Evolutionary conservation across 2,797 vertebrate genomes (phyloP).

Genomic region (Ateles fusciceps): DNA sequence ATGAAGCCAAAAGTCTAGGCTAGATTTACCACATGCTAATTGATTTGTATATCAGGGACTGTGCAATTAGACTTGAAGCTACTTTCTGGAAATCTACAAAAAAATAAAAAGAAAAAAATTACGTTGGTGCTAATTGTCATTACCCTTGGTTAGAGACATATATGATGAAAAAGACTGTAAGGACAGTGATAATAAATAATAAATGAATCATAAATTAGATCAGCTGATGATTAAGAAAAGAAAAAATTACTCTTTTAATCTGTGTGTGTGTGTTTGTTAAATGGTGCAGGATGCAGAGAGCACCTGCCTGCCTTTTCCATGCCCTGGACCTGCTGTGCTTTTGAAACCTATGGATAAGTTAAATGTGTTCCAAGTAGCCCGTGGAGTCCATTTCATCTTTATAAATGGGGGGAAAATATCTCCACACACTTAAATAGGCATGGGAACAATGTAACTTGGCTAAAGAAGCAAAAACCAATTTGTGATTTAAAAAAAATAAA

Average conservation of each 20-base stretch:
- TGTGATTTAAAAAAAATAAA: neutral
- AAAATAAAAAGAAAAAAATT: neutral
- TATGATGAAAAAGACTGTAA: constrained; percentile 39
- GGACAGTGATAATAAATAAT: constrained; percentile 58
- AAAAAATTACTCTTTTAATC: constrained; percentile 15
- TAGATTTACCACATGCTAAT: neutral
- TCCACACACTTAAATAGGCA: neutral
- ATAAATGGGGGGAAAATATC: neutral
- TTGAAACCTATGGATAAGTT: neutral
- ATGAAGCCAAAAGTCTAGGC: neutral
- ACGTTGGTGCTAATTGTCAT: neutral
- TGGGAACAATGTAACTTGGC: neutral
- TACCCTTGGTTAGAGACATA: constrained; percentile 39
- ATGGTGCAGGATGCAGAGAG: neutral
- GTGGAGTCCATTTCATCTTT: neutral
- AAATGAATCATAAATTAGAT: constrained; percentile 74
- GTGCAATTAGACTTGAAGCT: constrained; percentile 27
- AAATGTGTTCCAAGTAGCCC: neutral
- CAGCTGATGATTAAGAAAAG: constrained; percentile 45
- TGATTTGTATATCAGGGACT: constrained; percentile 20
- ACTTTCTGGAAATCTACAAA: constrained; percentile 37
- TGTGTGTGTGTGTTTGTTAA: constrained; percentile 1
- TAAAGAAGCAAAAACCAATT: neutral
- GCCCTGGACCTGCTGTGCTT: neutral
- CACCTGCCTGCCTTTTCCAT: rapidly evolving